Base-by-base conservation (phyloP, 2,113 vertebrate genomes). In the Condylura cristata region DNA sequence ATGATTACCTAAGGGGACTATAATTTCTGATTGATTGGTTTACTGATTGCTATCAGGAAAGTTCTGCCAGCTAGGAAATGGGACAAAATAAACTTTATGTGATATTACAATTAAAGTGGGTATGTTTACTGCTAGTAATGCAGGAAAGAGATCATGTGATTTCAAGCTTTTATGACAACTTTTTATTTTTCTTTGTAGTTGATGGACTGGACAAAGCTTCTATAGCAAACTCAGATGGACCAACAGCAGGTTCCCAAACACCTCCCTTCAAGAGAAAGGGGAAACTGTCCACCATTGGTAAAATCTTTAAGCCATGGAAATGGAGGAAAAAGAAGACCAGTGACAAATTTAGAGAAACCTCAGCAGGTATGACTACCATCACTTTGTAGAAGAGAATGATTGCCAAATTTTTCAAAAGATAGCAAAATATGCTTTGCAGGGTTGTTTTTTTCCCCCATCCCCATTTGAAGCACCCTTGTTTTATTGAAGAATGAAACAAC, bases 301-400 rank as follows among this genome's bases (percentile, higher is more conserved):
- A 99, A 98, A 99, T 99, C 91, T 99, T 99, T 97, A 99, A 99
- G 97, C 99, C 99, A 71, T 99, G 99, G 99, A 99, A 99, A 97
- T 99, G 99, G 99, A 98, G 99, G 93, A 99, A 99, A 98, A 99
- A 99, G 98, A 99, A 99, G 98, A 98, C 99, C 37, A 99, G 99
- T 68, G 99, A 99, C 95, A 99, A 99, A 98, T 99, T 99, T 97
- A 98, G 99, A 98, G 99, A 99, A 97, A 99, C 99, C 0, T 99
- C 99, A 90, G 99, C 99, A 98, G 99, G 99, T 99, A 97, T 71
- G 97, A 93, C 5, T 44, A 14, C 22, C 17, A 13, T 39, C 39
- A n/a, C 12, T 58, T 71, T 34, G 51, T 87, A 48, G 44, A 80
- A 84, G 39, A 39, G 16, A 20, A 48, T 46, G 60, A 51, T 8